phyloP scores from a whole-genome alignment of 2,888 invertebrate genomes.

The Plusia festucae region DNA sequence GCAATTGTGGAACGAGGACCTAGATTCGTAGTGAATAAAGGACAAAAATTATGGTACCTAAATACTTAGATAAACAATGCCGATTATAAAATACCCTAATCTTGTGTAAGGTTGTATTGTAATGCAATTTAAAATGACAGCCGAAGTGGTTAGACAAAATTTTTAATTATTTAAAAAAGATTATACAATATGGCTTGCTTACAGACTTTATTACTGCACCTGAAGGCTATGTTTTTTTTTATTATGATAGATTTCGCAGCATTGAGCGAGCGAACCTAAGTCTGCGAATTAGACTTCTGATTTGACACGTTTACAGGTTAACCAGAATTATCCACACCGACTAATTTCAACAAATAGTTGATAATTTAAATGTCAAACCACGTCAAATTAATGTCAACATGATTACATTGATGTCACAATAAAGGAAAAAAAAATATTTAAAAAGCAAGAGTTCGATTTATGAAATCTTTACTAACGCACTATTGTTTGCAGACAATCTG shows the following conservation, averaged over 20 bases:
- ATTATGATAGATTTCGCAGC: too few species aligned
- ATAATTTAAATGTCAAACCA: slow-evolving; percentile 28
- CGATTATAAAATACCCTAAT: too few species aligned
- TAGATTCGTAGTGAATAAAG: not conserved
- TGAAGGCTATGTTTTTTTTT: too few species aligned
- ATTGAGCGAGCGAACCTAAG: too few species aligned
- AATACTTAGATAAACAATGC: too few species aligned
- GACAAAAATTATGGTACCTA: too few species aligned
- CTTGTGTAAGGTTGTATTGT: too few species aligned
- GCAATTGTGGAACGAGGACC: slow-evolving; percentile 20
- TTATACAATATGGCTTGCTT: too few species aligned
- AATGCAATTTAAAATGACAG: too few species aligned
- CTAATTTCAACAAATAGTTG: slow-evolving; percentile 16
- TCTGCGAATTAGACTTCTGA: not conserved
- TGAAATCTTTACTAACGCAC: slow-evolving; percentile 42
- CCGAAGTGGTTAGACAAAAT: too few species aligned
- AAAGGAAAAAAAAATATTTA: slow-evolving; percentile 34
- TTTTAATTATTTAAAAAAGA: too few species aligned
- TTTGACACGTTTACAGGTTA: not conserved
- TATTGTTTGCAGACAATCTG: slow-evolving; percentile 7
- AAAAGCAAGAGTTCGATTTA: slow-evolving; percentile 27
- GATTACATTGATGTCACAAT: slow-evolving; percentile 46
- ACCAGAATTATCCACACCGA: slow-evolving; percentile 17
- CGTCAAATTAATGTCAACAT: slow-evolving; percentile 39
- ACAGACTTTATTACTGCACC: too few species aligned